Evolutionary conservation across 2,113 vertebrate species (phyloP).

Genomic region (Meriones unguiculatus): DNA sequence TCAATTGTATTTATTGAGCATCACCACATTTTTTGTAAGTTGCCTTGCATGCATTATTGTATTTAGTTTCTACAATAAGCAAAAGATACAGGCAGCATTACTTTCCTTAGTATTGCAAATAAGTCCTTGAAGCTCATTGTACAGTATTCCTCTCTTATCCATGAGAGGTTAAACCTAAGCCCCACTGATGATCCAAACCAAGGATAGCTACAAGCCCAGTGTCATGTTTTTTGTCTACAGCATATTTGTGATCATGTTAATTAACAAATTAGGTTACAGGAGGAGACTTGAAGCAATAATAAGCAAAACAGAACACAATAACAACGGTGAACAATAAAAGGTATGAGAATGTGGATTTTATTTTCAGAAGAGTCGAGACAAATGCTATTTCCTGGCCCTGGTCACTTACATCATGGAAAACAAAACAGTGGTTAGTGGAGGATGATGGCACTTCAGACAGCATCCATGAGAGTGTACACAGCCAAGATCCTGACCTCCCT

Average conservation of each 20-base stretch:
- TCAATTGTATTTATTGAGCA: constrained; percentile 40
- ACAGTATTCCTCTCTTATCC: neutral
- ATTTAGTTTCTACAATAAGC: constrained; percentile 33
- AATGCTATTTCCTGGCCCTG: neutral
- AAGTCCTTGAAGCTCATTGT: neutral
- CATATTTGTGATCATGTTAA: neutral
- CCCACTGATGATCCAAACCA: neutral
- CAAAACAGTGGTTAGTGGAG: neutral
- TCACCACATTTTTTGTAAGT: constrained; percentile 19
- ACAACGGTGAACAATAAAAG: neutral
- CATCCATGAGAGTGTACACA: neutral
- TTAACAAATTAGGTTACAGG: neutral
- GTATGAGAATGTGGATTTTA: neutral
- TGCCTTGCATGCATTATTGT: neutral
- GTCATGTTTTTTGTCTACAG: neutral
- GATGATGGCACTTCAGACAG: neutral
- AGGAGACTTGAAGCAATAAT: neutral
- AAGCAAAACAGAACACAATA: neutral
- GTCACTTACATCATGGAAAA: neutral
- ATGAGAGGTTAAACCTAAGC: neutral
- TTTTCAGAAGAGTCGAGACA: neutral
- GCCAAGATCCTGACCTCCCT: neutral
- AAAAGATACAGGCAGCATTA: neutral
- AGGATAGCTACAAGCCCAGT: neutral
- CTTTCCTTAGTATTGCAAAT: neutral